phyloP scores from a whole-genome alignment of 37 sponge, comb jelly and placozoan species.

The Ianthella basta region DNA sequence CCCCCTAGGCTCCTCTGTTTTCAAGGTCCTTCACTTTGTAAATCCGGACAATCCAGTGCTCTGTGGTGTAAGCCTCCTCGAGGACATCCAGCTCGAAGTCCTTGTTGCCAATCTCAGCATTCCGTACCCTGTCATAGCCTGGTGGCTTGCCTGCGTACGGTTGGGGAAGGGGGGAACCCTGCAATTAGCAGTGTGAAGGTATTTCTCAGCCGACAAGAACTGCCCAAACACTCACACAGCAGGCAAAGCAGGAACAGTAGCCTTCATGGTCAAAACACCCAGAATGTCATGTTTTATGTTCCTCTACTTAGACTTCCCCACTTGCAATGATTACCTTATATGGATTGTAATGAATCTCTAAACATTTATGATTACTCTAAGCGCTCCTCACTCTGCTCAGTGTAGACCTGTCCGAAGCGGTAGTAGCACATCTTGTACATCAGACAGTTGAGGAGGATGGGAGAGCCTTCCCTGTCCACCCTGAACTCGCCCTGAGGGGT shows the following conservation, averaged over 20 bases:
- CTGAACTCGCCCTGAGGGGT: conserved; percentile 95
- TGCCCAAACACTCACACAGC: too few species aligned
- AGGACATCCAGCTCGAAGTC: conserved; percentile 99
- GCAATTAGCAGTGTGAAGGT: background rate
- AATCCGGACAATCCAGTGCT: conserved; percentile 99
- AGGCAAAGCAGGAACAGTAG: too few species aligned
- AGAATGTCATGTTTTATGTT: too few species aligned
- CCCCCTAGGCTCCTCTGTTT: conserved; percentile 71
- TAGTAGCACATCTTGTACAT: conserved; percentile 99
- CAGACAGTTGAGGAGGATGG: conserved; percentile 92
- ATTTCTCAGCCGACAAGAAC: too few species aligned
- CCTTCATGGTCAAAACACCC: too few species aligned
- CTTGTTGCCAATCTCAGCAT: conserved; percentile 98
- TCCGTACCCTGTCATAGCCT: conserved; percentile 97
- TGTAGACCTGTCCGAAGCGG: conserved; percentile 93
- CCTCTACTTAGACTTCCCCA: too few species aligned
- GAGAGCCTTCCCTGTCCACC: conserved; percentile 96
- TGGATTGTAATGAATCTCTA: background rate
- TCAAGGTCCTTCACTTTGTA: conserved; percentile 96
- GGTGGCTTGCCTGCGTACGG: conserved; percentile 79
- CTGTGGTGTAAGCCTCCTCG: conserved; percentile 99
- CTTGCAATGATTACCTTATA: background rate
- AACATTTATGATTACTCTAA: too few species aligned
- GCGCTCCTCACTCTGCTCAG: conserved; percentile 75
- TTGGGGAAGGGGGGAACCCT: background rate